These are phyloP conservation scores for Chondrosia reniformis DNA, from an alignment of 37 sponge, comb jelly and placozoan species.

Conservation along the genomic window DNA sequence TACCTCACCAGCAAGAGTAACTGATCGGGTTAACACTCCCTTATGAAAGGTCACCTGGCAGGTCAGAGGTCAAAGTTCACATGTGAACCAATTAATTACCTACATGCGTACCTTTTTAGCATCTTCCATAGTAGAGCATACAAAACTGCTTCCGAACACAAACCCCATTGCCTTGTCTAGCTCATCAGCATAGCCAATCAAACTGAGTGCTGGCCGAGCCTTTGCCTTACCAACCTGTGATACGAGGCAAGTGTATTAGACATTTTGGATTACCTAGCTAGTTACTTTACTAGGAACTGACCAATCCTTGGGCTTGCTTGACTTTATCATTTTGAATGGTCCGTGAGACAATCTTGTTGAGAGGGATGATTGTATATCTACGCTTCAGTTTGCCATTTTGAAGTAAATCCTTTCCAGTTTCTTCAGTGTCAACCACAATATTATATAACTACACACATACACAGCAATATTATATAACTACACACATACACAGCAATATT, in stretches of 20 bases:
- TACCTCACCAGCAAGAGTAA: constrained; percentile 85
- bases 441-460: constrained; percentile 73
- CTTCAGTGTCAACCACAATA: constrained; percentile 92
- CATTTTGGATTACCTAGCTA: neutral
- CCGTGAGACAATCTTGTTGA: constrained; percentile 84
- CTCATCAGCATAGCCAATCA: constrained; percentile 79
- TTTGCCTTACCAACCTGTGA: constrained; percentile 67
- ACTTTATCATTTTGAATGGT: constrained; percentile 52
- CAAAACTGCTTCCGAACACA: constrained; percentile 83
- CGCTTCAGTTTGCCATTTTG: constrained; percentile 79
- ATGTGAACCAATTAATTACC: neutral
- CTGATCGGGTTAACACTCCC: constrained; percentile 63
- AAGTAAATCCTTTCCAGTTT: constrained; percentile 83
- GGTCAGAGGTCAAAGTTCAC: neutral
- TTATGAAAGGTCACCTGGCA: constrained; percentile 84
- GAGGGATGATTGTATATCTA: constrained; percentile 89
- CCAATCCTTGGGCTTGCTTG: constrained; percentile 66
- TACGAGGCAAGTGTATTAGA: neutral
- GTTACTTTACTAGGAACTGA: constrained; percentile 29
- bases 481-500: neutral
- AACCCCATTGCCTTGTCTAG: constrained; percentile 88
- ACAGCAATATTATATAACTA: neutral
- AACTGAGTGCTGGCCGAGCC: constrained; percentile 66
- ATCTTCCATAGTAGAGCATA: constrained; percentile 78
- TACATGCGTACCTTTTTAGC: constrained; percentile 69